Base-by-base conservation (phyloP, 2,797 vertebrate species). In the Leptodactylus fallax region DNA sequence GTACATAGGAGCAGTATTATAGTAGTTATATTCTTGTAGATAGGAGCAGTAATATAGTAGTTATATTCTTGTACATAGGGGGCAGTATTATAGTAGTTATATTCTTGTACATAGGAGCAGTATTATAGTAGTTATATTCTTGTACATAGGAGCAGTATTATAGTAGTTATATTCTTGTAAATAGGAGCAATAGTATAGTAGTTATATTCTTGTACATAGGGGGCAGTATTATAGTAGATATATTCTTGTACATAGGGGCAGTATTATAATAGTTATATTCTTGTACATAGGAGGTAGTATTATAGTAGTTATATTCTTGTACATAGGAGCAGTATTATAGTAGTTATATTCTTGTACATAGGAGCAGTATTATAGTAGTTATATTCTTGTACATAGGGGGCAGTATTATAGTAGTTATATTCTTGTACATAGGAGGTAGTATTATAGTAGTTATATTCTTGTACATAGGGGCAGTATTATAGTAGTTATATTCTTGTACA, bases 201-300 rank as follows among this genome's bases (percentile, higher is more conserved):
- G 69, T 72, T 72, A 72, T 72, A 72, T 72, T 45, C 69, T 17
- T n/a, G n/a, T n/a, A n/a, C n/a, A n/a, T n/a, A n/a, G n/a, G n/a
- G n/a, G n/a, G n/a, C n/a, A n/a, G n/a, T n/a, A n/a, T n/a, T n/a
- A n/a, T n/a, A n/a, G n/a, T n/a, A n/a, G n/a, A n/a, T n/a, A n/a
- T n/a, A n/a, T n/a, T n/a, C n/a, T n/a, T n/a, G n/a, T n/a, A n/a
- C n/a, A n/a, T n/a, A n/a, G n/a, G n/a, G n/a, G n/a, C 25, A 72
- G 69, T 72, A 19, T 72, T 72, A 47, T 72, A 67, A 23, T 27
- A 25, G 63, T 67, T 67, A 67, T 27, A 67, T 67, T 67, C 63
- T 67, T 67, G 63, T 67, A 67, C 14, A 67, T 67, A 67, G 63
- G 63, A 14, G 63, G 65, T 23, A 67, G 63, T 67, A 67, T 67